Evolutionary conservation across 2,888 invertebrate genomes (phyloP).

Genomic region (Gymnocheta viridis): DNA sequence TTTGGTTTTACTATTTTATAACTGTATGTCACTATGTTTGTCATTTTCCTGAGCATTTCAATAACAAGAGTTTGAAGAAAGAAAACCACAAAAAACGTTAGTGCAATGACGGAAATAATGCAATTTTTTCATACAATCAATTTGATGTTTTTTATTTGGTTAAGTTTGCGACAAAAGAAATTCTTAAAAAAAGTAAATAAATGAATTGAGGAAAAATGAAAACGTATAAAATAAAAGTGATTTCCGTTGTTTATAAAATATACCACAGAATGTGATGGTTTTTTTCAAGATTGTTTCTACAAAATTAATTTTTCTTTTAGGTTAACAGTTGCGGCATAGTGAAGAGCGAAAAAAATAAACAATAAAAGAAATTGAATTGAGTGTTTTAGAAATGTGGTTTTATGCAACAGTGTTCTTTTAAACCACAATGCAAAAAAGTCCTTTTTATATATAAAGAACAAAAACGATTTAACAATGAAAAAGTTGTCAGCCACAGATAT

Average conservation of each 20-base stretch:
- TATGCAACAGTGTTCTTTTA: background rate
- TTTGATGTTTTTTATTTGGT: background rate
- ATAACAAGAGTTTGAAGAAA: background rate
- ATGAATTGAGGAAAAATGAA: slow-evolving; percentile 45
- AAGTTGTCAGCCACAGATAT: slow-evolving; percentile 38
- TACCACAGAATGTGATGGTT: slow-evolving; percentile 59
- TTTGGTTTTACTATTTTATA: background rate
- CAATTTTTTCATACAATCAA: slow-evolving; percentile 27
- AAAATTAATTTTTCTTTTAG: slow-evolving; percentile 3
- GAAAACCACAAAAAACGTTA: background rate
- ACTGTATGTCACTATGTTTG: background rate
- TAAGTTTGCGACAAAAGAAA: background rate
- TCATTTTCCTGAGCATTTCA: background rate
- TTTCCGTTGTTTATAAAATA: slow-evolving; percentile 61
- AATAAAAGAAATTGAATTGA: slow-evolving; percentile 42
- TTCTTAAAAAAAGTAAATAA: slow-evolving; percentile 20
- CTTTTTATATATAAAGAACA: background rate
- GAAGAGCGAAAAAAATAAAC: background rate
- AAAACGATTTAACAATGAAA: slow-evolving; percentile 12
- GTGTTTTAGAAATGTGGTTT: slow-evolving; percentile 56
- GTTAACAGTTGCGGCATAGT: slow-evolving; percentile 6
- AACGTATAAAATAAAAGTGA: slow-evolving; percentile 44
- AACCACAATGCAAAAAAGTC: slow-evolving; percentile 3
- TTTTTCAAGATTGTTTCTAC: background rate
- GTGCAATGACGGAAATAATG: slow-evolving; percentile 55